These are phyloP conservation scores for Diorhabda sublineata DNA, from an alignment of 1,140 invertebrate species.

Conservation along the genomic window DNA sequence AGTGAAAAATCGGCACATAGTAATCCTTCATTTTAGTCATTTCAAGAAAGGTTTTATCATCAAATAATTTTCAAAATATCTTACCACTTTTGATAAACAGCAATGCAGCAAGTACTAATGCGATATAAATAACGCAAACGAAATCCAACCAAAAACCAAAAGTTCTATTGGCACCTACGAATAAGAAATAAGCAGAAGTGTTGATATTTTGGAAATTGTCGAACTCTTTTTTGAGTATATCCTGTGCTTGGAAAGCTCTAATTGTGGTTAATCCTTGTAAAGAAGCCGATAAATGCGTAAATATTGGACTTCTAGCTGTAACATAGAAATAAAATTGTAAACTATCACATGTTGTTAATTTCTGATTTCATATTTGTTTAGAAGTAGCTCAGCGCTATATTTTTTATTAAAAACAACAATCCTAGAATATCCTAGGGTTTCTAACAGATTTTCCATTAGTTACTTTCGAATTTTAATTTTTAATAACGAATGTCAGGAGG, in stretches of 20 bases:
- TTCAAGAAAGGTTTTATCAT: not conserved
- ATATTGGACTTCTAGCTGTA: conserved; percentile 71
- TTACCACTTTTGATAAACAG: conserved; percentile 47
- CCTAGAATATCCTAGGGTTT: not conserved
- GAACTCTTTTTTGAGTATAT: conserved; percentile 67
- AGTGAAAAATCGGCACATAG: not conserved
- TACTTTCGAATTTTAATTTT: not conserved
- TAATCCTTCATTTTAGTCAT: not conserved
- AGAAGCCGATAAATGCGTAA: conserved; percentile 75
- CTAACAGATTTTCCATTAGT: not conserved
- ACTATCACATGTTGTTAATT: not conserved
- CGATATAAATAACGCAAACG: conserved; percentile 65
- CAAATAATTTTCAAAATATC: not conserved
- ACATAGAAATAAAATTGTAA: conserved; percentile 19
- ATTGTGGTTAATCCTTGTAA: conserved; percentile 78
- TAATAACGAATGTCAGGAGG: no score
- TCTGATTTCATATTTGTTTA: not conserved
- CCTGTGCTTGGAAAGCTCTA: conserved; percentile 63
- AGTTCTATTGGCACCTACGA: conserved; percentile 58
- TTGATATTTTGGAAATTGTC: conserved; percentile 57
- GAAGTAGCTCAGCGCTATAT: not conserved
- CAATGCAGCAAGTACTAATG: conserved; percentile 55
- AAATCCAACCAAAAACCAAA: conserved; percentile 59
- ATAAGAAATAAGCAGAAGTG: conserved; percentile 62
- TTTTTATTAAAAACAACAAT: conserved; percentile 4